Evolutionary conservation across 2,113 vertebrate genomes (phyloP).

Genomic region (Lepus timidus): DNA sequence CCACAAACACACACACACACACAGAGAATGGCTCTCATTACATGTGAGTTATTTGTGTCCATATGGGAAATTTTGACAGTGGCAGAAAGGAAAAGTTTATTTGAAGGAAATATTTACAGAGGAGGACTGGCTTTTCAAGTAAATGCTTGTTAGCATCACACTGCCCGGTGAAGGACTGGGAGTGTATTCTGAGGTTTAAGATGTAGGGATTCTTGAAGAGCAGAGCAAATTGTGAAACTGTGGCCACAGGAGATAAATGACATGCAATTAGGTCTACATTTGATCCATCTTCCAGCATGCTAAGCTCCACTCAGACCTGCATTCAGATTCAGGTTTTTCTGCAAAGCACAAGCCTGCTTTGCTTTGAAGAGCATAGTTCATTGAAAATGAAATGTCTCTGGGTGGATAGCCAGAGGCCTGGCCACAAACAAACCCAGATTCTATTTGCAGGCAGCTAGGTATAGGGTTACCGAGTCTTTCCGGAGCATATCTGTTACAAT

Average conservation of each 20-base stretch:
- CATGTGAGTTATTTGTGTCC: not conserved
- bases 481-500: slow-evolving; percentile 59
- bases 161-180: not conserved
- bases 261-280: slow-evolving; percentile 60
- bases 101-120: not conserved
- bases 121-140: slow-evolving; percentile 59
- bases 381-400: slow-evolving; percentile 65
- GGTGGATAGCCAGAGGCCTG: slow-evolving; percentile 55
- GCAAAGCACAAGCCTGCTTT: slow-evolving; percentile 44
- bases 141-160: slow-evolving; percentile 56
- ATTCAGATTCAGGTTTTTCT: slow-evolving; percentile 50
- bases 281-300: slow-evolving; percentile 65
- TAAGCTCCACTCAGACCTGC: slow-evolving; percentile 54
- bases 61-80: not conserved
- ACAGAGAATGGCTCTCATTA: not conserved
- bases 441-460: slow-evolving; percentile 66
- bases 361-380: slow-evolving; percentile 39
- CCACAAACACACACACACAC: not conserved
- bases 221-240: slow-evolving; percentile 60
- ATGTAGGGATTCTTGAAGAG: slow-evolving; percentile 69
- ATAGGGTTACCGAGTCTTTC: slow-evolving; percentile 69
- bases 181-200: slow-evolving; percentile 40
- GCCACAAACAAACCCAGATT: slow-evolving; percentile 69
- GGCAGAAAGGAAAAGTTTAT: slow-evolving; percentile 60
- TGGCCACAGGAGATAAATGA: slow-evolving; percentile 66